Base-by-base conservation (phyloP, 2,888 invertebrate genomes). In the Coleophora deauratella region DNA sequence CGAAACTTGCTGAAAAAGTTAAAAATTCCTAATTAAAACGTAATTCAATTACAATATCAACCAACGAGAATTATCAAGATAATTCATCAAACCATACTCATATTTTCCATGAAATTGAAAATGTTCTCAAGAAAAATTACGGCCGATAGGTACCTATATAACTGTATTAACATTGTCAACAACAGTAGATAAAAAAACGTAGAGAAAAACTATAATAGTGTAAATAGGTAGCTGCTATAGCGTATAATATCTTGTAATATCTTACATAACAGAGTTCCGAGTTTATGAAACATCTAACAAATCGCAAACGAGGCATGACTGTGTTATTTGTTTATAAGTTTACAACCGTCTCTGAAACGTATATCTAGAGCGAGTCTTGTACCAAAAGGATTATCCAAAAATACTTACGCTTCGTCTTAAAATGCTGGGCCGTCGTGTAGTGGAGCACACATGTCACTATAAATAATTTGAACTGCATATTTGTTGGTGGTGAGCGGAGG, bases 1-100 rank as follows among this genome's bases (percentile, higher is more conserved):
- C 88, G 71, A 89, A 92, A 66, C 87, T 87, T 46, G 92, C 92
- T 92, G 77, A 62, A 88, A 87, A n/a, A n/a, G n/a, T n/a, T n/a
- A n/a, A n/a, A n/a, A n/a, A n/a, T n/a, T n/a, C n/a, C n/a, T n/a
- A 21, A 21, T 21, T 21, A 21, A 21, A 21, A 21, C n/a, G n/a
- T n/a, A n/a, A n/a, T n/a, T n/a, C n/a, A n/a, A n/a, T 21, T 21
- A 21, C 21, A 21, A 6, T 21, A 21, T 6, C 21, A 21, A 21
- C 21, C 21, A 21, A 21, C 21, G 3, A 21, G 21, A 3, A 21
- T 21, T 6, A 21, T 21, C 21, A 21, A 21, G 3, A 21, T 21
- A 21, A n/a, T n/a, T n/a, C 21, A 21, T 21, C 21, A n/a, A n/a
- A n/a, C n/a, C n/a, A n/a, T n/a, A 21, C 21, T 21, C 21, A 21